Base-by-base conservation (phyloP, 2,113 vertebrate genomes). In the Festucalex cinctus region DNA sequence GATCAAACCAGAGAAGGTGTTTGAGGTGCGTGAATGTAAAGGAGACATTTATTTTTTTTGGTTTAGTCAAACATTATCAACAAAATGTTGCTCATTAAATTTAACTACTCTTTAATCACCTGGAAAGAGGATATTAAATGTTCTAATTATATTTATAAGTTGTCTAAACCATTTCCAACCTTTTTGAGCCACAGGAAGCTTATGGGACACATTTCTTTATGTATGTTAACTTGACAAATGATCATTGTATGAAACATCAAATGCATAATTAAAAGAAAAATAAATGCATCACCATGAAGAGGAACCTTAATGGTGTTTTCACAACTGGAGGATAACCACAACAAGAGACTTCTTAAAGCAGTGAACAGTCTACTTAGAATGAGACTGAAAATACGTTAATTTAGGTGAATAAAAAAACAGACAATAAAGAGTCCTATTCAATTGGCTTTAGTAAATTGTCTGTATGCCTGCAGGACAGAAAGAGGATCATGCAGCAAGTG, bases 401-500 rank as follows among this genome's bases (percentile, higher is more conserved):
- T 16, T 6, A 12, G n/a, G 51, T 9, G n/a, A 1, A 53, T 28
- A 28, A 57, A 13, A 57, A 13, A 16, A 1, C 3, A 7, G 20
- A 58, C 5, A 22, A 61, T 3, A 16, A 61, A 6, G 6, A 19
- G 56, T 20, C 28, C 6, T 20, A 36, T 19, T 58, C 28, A 36
- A 2, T 60, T 37, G 35, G 35, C 20, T 20, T 59, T 20, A 3
- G 6, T 37, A 32, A 14, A 10, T 1, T 54, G 3, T 16, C 12
- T 26, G 5, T 17, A 17, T 32, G 9, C 36, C 22, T n/a, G 22
- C 22, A 62, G 60, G 60, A 62, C 14, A 39, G 39, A 43, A 83
- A 97, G 19, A 93, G 89, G 13, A 87, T 93, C 10, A 95, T 92
- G 86, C 96, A 98, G 82, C 93, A 94, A 81, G 85, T 98, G 51